Conservation (phyloP, 2,113 vertebrate species). For the Gracilinanus agilis region DNA sequence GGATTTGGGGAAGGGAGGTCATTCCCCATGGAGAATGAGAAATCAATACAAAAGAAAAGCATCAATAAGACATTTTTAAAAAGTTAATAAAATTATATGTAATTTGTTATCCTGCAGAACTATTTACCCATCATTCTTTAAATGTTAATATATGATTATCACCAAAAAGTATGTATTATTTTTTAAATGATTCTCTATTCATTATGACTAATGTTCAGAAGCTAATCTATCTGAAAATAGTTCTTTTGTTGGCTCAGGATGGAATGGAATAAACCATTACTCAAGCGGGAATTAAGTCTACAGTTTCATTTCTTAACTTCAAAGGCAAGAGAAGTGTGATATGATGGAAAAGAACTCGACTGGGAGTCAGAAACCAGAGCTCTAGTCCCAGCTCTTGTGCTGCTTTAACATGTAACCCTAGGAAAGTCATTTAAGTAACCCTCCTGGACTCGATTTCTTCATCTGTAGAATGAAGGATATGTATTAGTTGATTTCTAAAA, state of each 20-base stretch:
- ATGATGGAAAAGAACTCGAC: neutral
- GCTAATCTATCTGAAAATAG: neutral
- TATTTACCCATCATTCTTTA: neutral
- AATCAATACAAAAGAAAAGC: neutral
- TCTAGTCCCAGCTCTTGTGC: neutral
- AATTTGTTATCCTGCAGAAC: neutral
- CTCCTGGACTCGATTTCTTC: neutral
- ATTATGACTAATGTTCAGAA: neutral
- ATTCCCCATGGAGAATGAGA: neutral
- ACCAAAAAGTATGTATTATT: neutral
- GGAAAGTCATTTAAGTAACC: neutral
- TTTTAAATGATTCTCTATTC: neutral
- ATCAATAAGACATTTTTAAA: neutral
- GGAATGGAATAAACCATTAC: neutral
- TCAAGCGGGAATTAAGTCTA: neutral
- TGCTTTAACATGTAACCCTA: neutral
- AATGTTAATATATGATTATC: neutral
- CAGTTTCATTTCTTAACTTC: neutral
- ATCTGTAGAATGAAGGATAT: neutral
- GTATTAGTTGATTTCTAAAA: neutral
- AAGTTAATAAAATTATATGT: slow-evolving; percentile 40
- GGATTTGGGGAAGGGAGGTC: neutral
- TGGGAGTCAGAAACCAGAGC: too few relatives aligned
- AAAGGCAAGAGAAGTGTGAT: neutral
- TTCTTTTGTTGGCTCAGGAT: neutral